phyloP scores from a whole-genome alignment of 1,140 invertebrate genomes.

The Plectrocnemia conspersa region DNA sequence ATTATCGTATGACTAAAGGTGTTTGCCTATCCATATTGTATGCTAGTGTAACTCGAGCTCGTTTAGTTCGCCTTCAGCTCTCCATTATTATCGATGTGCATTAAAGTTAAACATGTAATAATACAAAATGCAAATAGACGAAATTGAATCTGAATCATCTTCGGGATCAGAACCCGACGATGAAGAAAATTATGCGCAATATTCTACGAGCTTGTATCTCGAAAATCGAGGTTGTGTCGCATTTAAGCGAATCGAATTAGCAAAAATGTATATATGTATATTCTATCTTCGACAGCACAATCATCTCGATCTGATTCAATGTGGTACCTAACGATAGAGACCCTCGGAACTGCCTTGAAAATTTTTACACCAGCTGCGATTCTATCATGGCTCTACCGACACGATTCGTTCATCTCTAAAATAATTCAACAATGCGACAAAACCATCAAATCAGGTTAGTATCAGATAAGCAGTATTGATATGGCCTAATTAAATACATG shows the following conservation, averaged over 20 bases:
- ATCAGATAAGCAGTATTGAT: no score
- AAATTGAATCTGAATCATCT: constrained; percentile 2
- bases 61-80: constrained; percentile 6
- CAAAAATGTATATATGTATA: not conserved
- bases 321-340: constrained; percentile 46
- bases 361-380: constrained; percentile 48
- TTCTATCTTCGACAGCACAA: not conserved
- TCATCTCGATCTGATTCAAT: constrained; percentile 39
- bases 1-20: constrained; percentile 13
- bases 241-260: not conserved
- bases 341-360: constrained; percentile 45
- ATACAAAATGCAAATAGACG: not conserved
- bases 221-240: no score
- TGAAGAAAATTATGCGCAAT: constrained; percentile 7
- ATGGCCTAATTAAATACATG: no score
- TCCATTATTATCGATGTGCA: not conserved
- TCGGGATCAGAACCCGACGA: constrained; percentile 1
- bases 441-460: constrained; percentile 46
- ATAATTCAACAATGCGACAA: constrained; percentile 47
- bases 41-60: no score
- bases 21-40: not conserved
- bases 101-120: not conserved
- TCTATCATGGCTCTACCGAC: constrained; percentile 46
- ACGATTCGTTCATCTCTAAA: constrained; percentile 46
- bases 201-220: not conserved